These are phyloP conservation scores for Crotalus tigris DNA, from an alignment of 2,113 vertebrate genomes.

Conservation along the genomic window DNA sequence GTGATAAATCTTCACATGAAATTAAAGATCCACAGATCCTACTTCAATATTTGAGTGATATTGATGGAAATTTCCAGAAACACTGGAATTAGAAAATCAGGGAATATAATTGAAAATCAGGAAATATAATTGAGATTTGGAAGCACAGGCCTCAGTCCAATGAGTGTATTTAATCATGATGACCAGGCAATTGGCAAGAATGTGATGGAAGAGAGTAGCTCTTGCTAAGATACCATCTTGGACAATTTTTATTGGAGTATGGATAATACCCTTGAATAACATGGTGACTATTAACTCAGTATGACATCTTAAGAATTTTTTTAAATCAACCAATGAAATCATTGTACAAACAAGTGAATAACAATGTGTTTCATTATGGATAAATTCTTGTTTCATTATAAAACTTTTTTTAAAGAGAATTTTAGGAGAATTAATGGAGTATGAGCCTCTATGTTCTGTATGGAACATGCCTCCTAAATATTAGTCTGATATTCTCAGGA, in stretches of 20 bases:
- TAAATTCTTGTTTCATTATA: background rate
- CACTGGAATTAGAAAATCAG: background rate
- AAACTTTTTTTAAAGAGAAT: background rate
- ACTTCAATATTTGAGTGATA: background rate
- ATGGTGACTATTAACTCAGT: background rate
- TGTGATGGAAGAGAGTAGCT: background rate
- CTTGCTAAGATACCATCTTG: background rate
- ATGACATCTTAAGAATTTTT: background rate
- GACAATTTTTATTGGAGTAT: background rate
- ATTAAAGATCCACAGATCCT: background rate
- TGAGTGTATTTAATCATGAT: background rate
- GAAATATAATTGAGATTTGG: background rate
- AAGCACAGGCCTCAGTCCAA: background rate
- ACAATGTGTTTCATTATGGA: background rate
- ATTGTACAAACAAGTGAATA: background rate
- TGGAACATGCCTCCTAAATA: background rate
- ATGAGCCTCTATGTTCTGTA: background rate
- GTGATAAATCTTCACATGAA: background rate
- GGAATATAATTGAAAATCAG: background rate
- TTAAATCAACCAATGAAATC: background rate
- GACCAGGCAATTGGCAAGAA: background rate
- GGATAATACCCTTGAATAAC: background rate
- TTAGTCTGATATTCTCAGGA: background rate
- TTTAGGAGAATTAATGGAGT: background rate
- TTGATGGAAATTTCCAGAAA: background rate